phyloP scores from a whole-genome alignment of 2,888 invertebrate genomes.

The Cheilosia vernalis region DNA sequence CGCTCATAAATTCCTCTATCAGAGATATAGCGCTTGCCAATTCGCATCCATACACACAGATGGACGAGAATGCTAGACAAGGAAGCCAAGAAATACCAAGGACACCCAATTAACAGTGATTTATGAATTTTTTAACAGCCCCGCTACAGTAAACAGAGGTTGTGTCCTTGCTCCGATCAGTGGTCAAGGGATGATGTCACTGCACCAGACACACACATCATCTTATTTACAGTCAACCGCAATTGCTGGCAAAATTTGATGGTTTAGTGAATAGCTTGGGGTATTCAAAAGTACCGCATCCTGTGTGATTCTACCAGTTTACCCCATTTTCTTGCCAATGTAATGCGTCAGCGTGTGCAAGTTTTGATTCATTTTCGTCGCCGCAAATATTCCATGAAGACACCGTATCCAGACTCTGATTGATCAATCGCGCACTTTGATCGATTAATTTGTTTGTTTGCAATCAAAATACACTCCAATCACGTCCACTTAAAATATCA shows the following conservation, averaged over 20 bases:
- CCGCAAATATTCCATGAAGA: constrained; percentile 52
- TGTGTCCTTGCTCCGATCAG: constrained; percentile 55
- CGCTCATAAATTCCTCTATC: neutral
- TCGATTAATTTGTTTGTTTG: constrained; percentile 62
- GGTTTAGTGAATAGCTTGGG: neutral
- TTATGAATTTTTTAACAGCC: constrained; percentile 67
- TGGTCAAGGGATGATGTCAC: constrained; percentile 55
- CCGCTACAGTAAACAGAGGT: constrained; percentile 30
- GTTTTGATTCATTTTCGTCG: constrained; percentile 67
- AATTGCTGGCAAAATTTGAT: constrained; percentile 47
- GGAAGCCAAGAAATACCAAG: constrained; percentile 10
- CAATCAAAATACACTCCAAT: constrained; percentile 55
- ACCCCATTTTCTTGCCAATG: constrained; percentile 77
- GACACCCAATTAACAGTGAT: constrained; percentile 58
- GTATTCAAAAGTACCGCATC: constrained; percentile 62
- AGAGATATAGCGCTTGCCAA: neutral
- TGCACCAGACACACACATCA: constrained; percentile 24
- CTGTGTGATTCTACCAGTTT: constrained; percentile 41
- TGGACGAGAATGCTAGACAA: constrained; percentile 3
- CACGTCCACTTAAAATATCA: constrained; percentile 50
- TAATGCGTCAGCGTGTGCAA: constrained; percentile 76
- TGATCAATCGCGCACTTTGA: constrained; percentile 36
- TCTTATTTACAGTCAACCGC: neutral
- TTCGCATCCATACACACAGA: neutral
- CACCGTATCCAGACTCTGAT: constrained; percentile 5